Evolutionary conservation across 2,797 vertebrate genomes (phyloP).

Genomic region (Paguma larvata): DNA sequence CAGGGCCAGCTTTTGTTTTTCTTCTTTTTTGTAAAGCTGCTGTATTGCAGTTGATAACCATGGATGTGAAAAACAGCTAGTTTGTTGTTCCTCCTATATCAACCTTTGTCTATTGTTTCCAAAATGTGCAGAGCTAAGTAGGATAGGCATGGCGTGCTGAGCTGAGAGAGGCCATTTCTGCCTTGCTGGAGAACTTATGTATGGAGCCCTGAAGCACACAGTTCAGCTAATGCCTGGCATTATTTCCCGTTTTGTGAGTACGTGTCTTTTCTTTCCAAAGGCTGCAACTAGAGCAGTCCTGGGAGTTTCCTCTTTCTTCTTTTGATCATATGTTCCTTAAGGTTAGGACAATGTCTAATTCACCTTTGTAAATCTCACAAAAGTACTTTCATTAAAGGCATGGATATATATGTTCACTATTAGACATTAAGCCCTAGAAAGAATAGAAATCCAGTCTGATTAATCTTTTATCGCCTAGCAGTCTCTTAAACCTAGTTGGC

Average conservation of each 20-base stretch:
- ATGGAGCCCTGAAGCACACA: not conserved
- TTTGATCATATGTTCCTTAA: not conserved
- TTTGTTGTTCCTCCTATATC: not conserved
- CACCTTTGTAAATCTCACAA: conserved; percentile 42
- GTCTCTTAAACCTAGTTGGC: conserved; percentile 24
- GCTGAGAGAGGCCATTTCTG: not conserved
- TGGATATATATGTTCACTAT: not conserved
- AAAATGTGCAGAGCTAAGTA: not conserved
- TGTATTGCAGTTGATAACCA: not conserved
- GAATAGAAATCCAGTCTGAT: conserved; percentile 25
- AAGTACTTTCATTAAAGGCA: conserved; percentile 30
- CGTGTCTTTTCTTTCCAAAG: not conserved
- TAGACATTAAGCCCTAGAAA: conserved; percentile 53
- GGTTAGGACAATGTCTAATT: not conserved
- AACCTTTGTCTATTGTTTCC: not conserved
- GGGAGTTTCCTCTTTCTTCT: not conserved
- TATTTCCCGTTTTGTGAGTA: not conserved
- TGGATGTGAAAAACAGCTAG: not conserved
- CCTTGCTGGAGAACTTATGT: not conserved
- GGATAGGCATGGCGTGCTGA: not conserved
- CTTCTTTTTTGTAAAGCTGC: not conserved
- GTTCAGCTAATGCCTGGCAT: not conserved
- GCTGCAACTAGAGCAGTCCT: not conserved
- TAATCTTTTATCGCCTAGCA: conserved; percentile 57
- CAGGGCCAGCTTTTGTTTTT: not conserved